Evolutionary conservation across 2,797 vertebrate species (phyloP).

Genomic region (Lutjanus campechanus): DNA sequence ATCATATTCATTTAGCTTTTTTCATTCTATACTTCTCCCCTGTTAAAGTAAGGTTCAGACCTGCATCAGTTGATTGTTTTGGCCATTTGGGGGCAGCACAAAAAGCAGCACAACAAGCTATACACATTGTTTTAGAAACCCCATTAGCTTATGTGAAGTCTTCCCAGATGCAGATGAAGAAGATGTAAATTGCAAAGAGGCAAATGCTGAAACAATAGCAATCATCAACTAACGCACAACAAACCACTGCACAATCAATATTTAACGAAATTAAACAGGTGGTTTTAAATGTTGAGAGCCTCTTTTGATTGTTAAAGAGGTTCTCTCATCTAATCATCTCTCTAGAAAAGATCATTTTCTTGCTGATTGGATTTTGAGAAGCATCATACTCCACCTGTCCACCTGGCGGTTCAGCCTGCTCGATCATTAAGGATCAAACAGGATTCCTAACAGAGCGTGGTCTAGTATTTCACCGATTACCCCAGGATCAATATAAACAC

Average conservation of each 20-base stretch:
- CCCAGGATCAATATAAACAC: slow-evolving; percentile 9
- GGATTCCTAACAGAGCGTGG: not conserved
- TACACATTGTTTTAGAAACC: not conserved
- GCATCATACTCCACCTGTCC: not conserved
- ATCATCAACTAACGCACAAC: not conserved
- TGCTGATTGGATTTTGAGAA: slow-evolving; percentile 12
- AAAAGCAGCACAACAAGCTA: too few species aligned
- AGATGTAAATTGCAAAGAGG: not conserved
- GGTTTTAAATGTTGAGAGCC: not conserved
- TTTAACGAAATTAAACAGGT: not conserved
- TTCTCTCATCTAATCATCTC: not conserved
- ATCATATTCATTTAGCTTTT: too few species aligned
- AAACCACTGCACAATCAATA: not conserved
- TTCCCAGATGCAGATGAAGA: not conserved
- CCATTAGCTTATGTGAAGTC: not conserved
- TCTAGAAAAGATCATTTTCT: not conserved
- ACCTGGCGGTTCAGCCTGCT: not conserved
- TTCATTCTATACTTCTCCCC: too few species aligned
- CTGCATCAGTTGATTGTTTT: not conserved
- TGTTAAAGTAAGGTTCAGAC: too few species aligned
- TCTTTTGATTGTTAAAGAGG: not conserved
- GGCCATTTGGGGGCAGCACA: not conserved
- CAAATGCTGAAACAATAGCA: not conserved
- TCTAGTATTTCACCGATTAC: not conserved
- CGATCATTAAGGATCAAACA: slow-evolving; percentile 18